Conservation (phyloP, 2,113 vertebrate genomes). For the Nanorana parkeri region DNA sequence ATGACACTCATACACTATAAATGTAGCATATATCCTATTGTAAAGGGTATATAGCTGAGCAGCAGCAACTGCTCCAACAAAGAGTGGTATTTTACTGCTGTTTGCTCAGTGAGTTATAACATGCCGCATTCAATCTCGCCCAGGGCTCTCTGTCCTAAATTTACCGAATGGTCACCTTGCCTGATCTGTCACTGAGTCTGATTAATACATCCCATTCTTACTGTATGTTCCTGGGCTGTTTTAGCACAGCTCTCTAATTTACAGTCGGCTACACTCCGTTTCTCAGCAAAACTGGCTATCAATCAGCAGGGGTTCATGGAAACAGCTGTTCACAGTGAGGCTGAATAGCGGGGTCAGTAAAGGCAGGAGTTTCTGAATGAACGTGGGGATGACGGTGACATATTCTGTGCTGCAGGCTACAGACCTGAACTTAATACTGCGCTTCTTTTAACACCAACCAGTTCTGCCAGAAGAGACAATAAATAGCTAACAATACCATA, state of each 20-base stretch:
- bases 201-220: conserved; percentile 33
- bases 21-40: not conserved
- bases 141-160: not conserved
- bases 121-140: not conserved
- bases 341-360: not conserved
- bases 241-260: conserved; percentile 35
- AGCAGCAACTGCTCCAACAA: not conserved
- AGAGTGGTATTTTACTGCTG: conserved; percentile 4
- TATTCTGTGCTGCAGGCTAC: not conserved
- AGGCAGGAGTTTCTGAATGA: conserved; percentile 15
- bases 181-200: conserved; percentile 23
- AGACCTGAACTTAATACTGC: conserved; percentile 1
- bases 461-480: not conserved
- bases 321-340: conserved; percentile 27
- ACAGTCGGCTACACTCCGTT: conserved; percentile 32
- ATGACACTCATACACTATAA: not conserved
- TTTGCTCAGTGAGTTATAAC: not conserved
- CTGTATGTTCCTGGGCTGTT: conserved; percentile 22
- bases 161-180: conserved; percentile 18
- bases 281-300: conserved; percentile 23
- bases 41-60: not conserved
- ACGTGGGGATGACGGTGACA: not conserved
- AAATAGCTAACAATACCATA: not conserved
- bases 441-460: not conserved
- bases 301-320: conserved; percentile 41